These are phyloP conservation scores for Alexandromys fortis DNA, from an alignment of 2,113 vertebrate genomes.

Conservation along the genomic window DNA sequence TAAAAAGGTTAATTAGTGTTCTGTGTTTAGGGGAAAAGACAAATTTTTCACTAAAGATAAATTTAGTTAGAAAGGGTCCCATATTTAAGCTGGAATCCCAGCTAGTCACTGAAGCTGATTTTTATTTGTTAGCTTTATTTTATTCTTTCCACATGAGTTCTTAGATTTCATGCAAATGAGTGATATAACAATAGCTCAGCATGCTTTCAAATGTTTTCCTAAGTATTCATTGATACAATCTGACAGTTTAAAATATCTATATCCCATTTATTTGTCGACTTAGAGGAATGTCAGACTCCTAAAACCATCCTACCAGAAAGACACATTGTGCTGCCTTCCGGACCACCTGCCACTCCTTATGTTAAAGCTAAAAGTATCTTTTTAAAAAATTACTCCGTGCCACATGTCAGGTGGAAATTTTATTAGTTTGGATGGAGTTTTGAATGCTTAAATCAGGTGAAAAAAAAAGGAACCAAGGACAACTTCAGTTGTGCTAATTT, in stretches of 20 bases:
- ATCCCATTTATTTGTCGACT: not conserved
- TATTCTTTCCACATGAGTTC: not conserved
- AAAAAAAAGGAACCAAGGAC: not conserved
- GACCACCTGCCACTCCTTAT: not conserved
- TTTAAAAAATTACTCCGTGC: constrained; percentile 13
- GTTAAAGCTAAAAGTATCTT: constrained; percentile 27
- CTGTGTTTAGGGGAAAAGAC: constrained; percentile 3
- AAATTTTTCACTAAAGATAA: constrained; percentile 16
- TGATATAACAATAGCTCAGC: not conserved
- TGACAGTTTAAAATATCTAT: constrained; percentile 32
- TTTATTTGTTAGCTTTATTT: constrained; percentile 24
- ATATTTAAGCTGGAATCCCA: constrained; percentile 8
- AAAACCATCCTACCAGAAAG: not conserved
- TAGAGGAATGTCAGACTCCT: not conserved
- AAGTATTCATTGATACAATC: not conserved
- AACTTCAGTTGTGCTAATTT: not conserved
- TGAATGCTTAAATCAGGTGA: not conserved
- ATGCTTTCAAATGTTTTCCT: not conserved
- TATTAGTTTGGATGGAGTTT: not conserved
- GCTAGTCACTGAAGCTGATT: not conserved
- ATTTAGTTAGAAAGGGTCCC: constrained; percentile 25
- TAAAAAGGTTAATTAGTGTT: constrained; percentile 68
- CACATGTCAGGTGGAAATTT: not conserved
- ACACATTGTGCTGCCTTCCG: not conserved
- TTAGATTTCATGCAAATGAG: not conserved